A percentile compares a stretch with the other conserved stretches of the same genome.
Evolutionary conservation across 1,140 invertebrate species (phyloP).

Genomic region (Thaumetopoea pityocampa): DNA sequence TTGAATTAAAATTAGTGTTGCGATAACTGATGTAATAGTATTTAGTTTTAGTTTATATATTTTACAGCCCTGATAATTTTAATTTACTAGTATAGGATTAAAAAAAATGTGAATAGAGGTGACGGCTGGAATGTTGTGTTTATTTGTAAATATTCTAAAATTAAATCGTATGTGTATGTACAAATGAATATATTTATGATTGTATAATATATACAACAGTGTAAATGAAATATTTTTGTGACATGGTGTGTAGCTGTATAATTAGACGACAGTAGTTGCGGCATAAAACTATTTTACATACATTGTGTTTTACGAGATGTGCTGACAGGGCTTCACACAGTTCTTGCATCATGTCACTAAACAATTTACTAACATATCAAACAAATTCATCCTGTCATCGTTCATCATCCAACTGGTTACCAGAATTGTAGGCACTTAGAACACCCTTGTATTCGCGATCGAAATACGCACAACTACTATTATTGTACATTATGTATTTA

Average conservation of each 20-base stretch:
- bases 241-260: constrained; percentile 70
- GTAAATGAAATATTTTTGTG: constrained; percentile 68
- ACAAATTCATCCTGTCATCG: constrained; percentile 31
- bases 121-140: constrained; percentile 48
- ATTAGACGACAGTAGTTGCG: constrained; percentile 40
- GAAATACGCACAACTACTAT: constrained; percentile 41
- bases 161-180: constrained; percentile 62
- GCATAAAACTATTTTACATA: constrained; percentile 49
- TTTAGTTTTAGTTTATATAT: constrained; percentile 32
- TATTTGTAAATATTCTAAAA: constrained; percentile 65
- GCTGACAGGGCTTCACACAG: constrained; percentile 54
- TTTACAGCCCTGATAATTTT: constrained; percentile 55
- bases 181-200: constrained; percentile 67
- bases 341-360: constrained; percentile 65
- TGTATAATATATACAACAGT: constrained; percentile 55
- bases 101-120: constrained; percentile 45
- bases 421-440: constrained; percentile 19
- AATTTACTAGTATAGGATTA: constrained; percentile 35
- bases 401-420: constrained; percentile 28
- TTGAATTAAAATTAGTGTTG: constrained; percentile 7
- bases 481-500: constrained; percentile 14
- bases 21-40: constrained; percentile 1
- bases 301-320: constrained; percentile 33
- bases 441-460: constrained; percentile 24
- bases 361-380: constrained; percentile 50